Percentiles rank a stretch among this genome's conserved stretches.
Conservation (phyloP, 2,888 invertebrate genomes). For the Altica lythri region DNA sequence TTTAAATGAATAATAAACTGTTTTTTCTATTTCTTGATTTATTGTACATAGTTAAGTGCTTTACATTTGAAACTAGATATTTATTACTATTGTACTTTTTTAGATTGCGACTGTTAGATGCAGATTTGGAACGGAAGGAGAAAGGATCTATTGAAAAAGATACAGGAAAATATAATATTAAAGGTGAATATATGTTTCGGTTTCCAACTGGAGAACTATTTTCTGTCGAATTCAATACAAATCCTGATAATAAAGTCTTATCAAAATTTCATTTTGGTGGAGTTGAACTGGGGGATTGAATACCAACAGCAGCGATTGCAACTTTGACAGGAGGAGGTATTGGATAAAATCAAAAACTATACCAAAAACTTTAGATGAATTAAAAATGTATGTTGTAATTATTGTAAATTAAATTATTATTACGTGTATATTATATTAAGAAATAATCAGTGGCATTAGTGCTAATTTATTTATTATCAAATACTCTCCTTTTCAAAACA, state of each 20-base stretch:
- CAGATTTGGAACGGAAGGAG: not conserved
- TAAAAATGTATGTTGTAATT: too few species aligned
- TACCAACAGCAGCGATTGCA: slow-evolving; percentile 18
- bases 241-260: not conserved
- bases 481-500: not conserved
- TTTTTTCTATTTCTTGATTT: too few species aligned
- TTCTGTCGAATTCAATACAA: not conserved
- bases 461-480: not conserved
- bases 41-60: too few species aligned
- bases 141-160: not conserved
- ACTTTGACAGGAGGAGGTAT: slow-evolving; percentile 14
- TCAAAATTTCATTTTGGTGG: slow-evolving; percentile 3
- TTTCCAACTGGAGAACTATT: slow-evolving; percentile 3
- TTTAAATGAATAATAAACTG: too few species aligned
- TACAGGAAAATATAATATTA: not conserved
- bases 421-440: not conserved
- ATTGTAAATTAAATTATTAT: too few species aligned
- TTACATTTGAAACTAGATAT: not conserved
- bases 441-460: not conserved
- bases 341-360: slow-evolving; percentile 5
- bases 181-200: slow-evolving; percentile 5
- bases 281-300: not conserved
- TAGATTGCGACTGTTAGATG: not conserved
- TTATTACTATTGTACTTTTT: not conserved
- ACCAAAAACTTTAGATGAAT: too few species aligned